Evolutionary conservation across 2,113 vertebrate species (phyloP).

Genomic region (Petroica traversi): DNA sequence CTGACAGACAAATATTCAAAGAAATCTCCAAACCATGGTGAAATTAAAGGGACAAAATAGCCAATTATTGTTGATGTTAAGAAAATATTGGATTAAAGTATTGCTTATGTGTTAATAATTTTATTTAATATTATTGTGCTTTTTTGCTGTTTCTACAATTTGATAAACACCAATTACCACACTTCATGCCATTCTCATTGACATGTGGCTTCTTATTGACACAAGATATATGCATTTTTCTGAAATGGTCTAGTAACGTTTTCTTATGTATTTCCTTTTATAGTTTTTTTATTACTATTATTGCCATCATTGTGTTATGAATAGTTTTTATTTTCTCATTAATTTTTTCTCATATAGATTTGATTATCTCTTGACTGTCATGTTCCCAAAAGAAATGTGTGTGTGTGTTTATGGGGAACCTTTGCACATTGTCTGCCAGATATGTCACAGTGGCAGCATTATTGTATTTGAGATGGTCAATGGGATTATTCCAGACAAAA

Average conservation of each 20-base stretch:
- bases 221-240: neutral
- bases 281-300: neutral
- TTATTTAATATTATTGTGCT: neutral
- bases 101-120: neutral
- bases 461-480: neutral
- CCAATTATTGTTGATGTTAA: neutral
- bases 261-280: neutral
- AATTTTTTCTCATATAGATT: neutral
- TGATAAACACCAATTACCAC: neutral
- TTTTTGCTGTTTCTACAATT: neutral
- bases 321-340: neutral
- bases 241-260: neutral
- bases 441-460: neutral
- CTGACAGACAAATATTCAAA: neutral
- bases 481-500: neutral
- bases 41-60: neutral
- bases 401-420: accelerated
- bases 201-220: neutral
- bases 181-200: neutral
- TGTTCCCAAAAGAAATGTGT: neutral
- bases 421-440: neutral
- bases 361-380: neutral
- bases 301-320: neutral
- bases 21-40: neutral
- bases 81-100: neutral